Conservation (phyloP, 2,888 invertebrate species). For the Tetheella fluctuosa region DNA sequence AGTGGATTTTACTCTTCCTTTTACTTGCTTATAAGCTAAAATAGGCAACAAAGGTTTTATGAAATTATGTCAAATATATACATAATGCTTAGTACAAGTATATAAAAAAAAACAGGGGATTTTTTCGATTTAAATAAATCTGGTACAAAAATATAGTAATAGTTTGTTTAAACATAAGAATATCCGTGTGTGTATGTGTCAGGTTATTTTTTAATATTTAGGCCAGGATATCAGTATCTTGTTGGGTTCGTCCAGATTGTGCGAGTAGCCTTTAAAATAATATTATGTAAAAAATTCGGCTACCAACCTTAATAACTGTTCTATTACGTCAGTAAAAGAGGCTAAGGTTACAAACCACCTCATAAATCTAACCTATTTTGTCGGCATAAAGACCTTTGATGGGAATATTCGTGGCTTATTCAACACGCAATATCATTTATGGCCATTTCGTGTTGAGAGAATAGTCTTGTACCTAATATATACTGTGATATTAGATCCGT, state of each 20-base stretch:
- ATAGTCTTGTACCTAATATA: neutral
- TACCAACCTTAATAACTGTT: neutral
- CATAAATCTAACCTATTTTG: conserved; percentile 5
- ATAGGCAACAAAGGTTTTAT: too few relatives aligned
- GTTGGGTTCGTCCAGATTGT: neutral
- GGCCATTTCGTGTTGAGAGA: conserved; percentile 2
- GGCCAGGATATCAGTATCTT: neutral
- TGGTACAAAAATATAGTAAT: too few relatives aligned
- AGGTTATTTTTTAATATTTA: neutral
- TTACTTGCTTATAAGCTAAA: too few relatives aligned
- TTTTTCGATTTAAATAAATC: too few relatives aligned
- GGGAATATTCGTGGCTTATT: conserved; percentile 9
- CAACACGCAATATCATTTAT: conserved; percentile 11
- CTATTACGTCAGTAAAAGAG: conserved; percentile 6
- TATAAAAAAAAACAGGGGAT: too few relatives aligned
- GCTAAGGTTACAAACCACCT: neutral
- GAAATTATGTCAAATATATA: too few relatives aligned
- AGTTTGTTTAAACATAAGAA: too few relatives aligned
- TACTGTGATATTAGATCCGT: neutral
- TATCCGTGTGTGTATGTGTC: too few relatives aligned
- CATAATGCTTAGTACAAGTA: too few relatives aligned
- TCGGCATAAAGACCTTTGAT: neutral
- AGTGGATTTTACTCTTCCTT: too few relatives aligned
- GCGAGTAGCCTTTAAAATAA: neutral
- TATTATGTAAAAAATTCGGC: neutral